Base-by-base conservation (phyloP, 2,113 vertebrate genomes). In the Oreotragus oreotragus region DNA sequence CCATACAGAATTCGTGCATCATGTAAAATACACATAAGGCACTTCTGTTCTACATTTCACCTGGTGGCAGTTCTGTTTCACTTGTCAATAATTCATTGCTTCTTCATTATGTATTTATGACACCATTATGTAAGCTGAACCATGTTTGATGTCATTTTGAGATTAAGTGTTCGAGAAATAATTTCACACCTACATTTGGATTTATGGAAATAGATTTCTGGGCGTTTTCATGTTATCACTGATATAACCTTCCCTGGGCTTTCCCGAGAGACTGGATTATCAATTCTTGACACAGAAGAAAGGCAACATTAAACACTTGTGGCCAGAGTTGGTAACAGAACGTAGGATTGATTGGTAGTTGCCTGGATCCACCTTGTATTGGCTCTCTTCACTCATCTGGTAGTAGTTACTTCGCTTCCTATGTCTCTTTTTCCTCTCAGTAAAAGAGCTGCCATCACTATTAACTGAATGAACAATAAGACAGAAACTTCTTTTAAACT, bases 91-190 rank as follows among this genome's bases (percentile, higher is more conserved):
- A 96, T 97, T 96, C 60, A 97, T 21, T 87, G 80, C 45, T 49
- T 88, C 96, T 88, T 96, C 91, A 84, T 94, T 79, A 97, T 11
- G 28, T 96, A 96, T 96, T 97, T 87, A 97, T 94, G 92, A 88
- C 45, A 90, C 36, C 43, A 90, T 97, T 94, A 73, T 76, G 43
- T 64, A 91, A 21, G 51, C 47, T 88, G 66, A 97, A 83, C 90
- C 90, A 97, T 60, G 76, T 83, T 73, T 66, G 90, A 96, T 94
- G 47, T 80, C 60, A 95, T n/a, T 62, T 79, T 93, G 77, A 95
- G 77, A 97, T 80, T 70, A 92, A 39, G 55, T 95, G 19, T 88
- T 84, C 51, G 33, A 84, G 77, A 96, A 92, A 98, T 58, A 39
- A 96, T 95, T 88, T 96, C 88, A 92, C 55, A 90, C n/a, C 55